Evolutionary conservation across 2,888 invertebrate genomes (phyloP).

Genomic region (Cremastinae sp.): DNA sequence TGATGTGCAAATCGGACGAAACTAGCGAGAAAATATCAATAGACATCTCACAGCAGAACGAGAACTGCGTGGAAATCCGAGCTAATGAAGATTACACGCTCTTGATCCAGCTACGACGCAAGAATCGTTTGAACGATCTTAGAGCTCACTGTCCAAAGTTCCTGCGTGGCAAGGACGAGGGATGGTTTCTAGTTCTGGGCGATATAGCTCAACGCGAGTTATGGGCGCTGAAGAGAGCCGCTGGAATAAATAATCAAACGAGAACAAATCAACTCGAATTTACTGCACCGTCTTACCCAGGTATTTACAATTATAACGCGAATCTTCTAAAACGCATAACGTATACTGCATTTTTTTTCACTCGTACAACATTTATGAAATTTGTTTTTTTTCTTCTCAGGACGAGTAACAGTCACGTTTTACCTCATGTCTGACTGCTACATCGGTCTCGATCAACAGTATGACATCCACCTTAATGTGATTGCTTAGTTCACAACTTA

Average conservation of each 20-base stretch:
- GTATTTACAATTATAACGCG: constrained; percentile 71
- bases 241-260: constrained; percentile 81
- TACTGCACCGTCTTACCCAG: constrained; percentile 83
- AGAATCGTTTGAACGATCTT: constrained; percentile 82
- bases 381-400: constrained; percentile 82
- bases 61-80: constrained; percentile 66
- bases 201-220: constrained; percentile 87
- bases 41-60: constrained; percentile 54
- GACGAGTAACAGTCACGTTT: constrained; percentile 89
- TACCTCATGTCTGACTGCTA: constrained; percentile 96
- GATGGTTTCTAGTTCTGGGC: constrained; percentile 96
- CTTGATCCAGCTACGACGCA: constrained; percentile 82
- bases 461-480: constrained; percentile 81
- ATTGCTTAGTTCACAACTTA: constrained; percentile 59
- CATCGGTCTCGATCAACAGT: constrained; percentile 96
- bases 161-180: constrained; percentile 96
- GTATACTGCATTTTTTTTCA: neutral
- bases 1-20: constrained; percentile 66
- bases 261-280: constrained; percentile 84
- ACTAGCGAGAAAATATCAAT: constrained; percentile 59
- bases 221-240: constrained; percentile 89
- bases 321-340: constrained; percentile 6
- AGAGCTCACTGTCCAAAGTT: constrained; percentile 91
- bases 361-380: neutral
- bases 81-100: constrained; percentile 86